Evolutionary conservation across 2,113 vertebrate genomes (phyloP).

Genomic region (Gobius niger): DNA sequence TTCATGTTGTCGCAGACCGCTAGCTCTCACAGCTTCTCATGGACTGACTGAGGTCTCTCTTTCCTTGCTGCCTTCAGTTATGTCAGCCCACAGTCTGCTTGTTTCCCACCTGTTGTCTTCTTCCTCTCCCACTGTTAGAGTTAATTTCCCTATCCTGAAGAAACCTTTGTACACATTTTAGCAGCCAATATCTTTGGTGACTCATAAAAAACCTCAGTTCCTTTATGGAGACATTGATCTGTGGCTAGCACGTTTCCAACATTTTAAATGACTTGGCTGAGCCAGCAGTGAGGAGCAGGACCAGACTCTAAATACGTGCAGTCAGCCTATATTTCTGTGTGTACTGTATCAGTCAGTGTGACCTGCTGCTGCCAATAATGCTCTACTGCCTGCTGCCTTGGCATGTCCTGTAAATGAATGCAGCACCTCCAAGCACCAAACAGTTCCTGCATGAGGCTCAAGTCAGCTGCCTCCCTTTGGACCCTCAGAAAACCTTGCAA

Average conservation of each 20-base stretch:
- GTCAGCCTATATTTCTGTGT: slow-evolving; percentile 46
- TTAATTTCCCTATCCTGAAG: slow-evolving; percentile 23
- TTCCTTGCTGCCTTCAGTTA: slow-evolving; percentile 50
- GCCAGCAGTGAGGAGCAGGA: slow-evolving; percentile 51
- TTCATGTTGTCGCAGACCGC: slow-evolving; percentile 99
- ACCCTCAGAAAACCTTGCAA: slow-evolving; percentile 36
- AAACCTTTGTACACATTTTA: slow-evolving; percentile 1
- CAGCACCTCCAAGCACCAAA: slow-evolving; percentile 55
- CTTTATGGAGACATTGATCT: slow-evolving; percentile 18
- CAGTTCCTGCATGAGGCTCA: slow-evolving; percentile 66
- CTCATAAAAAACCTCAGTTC: slow-evolving; percentile 15
- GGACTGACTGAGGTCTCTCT: slow-evolving; percentile 99
- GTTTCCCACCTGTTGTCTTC: slow-evolving; percentile 47
- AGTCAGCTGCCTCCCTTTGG: slow-evolving; percentile 44
- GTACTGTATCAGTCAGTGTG: slow-evolving; percentile 45
- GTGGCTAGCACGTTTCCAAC: background rate
- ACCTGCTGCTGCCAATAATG: slow-evolving; percentile 56
- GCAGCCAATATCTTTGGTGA: slow-evolving; percentile 2
- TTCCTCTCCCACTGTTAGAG: slow-evolving; percentile 58
- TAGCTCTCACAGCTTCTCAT: slow-evolving; percentile 99
- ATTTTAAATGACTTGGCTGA: background rate
- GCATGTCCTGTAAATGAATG: slow-evolving; percentile 70
- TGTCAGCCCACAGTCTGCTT: slow-evolving; percentile 59
- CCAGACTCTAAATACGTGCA: slow-evolving; percentile 27
- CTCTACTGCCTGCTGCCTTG: slow-evolving; percentile 65